Conservation (phyloP, 2,113 vertebrate species). For the Corythaeola cristata region DNA sequence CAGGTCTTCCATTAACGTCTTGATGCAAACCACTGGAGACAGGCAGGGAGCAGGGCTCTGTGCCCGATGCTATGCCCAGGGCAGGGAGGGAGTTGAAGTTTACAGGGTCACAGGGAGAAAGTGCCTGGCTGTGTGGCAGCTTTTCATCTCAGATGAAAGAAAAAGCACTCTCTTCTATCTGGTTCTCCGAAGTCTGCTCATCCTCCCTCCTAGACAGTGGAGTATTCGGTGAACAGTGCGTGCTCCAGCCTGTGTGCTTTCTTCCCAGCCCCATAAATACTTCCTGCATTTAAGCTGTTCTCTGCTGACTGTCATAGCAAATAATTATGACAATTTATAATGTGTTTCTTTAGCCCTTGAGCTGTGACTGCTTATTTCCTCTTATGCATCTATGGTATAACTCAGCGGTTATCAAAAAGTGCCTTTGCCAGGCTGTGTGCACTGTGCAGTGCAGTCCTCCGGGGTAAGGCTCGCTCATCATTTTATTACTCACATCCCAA, state of each 20-base stretch:
- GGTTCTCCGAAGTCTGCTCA: neutral
- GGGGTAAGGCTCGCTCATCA: neutral
- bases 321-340: conserved; percentile 3
- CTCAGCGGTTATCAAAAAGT: neutral
- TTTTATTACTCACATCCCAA: neutral
- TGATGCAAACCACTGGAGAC: accelerated
- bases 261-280: neutral
- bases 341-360: neutral
- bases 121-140: neutral
- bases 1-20: neutral
- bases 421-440: neutral
- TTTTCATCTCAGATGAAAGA: neutral
- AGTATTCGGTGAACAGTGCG: neutral
- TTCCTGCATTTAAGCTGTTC: neutral
- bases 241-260: neutral
- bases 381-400: neutral
- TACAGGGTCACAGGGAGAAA: neutral
- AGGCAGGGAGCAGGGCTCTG: neutral
- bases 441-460: accelerated
- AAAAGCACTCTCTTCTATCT: neutral
- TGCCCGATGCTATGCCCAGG: neutral
- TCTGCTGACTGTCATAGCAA: neutral
- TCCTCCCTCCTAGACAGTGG: neutral
- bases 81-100: neutral
- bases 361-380: neutral